These are phyloP conservation scores for Staurois parvus DNA, from an alignment of 2,797 vertebrate species.

Conservation along the genomic window DNA sequence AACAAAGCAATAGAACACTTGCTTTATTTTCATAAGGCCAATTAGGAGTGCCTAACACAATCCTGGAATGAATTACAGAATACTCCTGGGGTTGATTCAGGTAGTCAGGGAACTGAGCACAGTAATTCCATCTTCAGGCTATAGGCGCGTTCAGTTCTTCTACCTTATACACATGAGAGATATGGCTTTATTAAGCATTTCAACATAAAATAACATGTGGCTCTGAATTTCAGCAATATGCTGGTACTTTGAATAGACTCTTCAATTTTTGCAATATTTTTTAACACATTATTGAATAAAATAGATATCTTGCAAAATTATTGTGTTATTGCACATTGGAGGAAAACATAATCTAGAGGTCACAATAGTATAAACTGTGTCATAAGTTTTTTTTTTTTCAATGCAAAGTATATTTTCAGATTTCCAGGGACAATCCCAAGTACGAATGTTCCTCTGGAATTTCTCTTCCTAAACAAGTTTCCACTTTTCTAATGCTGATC, in stretches of 20 bases:
- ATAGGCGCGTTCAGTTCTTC: slow-evolving; percentile 28
- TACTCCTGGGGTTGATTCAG: slow-evolving; percentile 45
- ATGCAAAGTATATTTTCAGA: neutral
- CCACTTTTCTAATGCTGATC: neutral
- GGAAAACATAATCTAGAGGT: neutral
- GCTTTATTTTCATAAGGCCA: slow-evolving; percentile 60
- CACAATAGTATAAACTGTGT: neutral
- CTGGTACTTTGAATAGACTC: neutral
- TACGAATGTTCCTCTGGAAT: neutral
- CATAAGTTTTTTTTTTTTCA: neutral
- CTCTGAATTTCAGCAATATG: slow-evolving; percentile 3
- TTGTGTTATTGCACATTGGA: neutral
- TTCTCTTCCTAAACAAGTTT: neutral
- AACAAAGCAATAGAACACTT: slow-evolving; percentile 57
- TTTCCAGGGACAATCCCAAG: neutral
- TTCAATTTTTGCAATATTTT: neutral
- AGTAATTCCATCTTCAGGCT: slow-evolving; percentile 55
- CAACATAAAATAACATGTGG: slow-evolving; percentile 1
- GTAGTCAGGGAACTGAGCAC: slow-evolving; percentile 46
- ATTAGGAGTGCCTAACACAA: slow-evolving; percentile 55
- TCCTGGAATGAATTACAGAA: slow-evolving; percentile 50
- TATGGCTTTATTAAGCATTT: slow-evolving; percentile 33
- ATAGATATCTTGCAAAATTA: too few relatives aligned
- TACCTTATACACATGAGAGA: slow-evolving; percentile 40
- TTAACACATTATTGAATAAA: neutral